Evolutionary conservation across 2,888 invertebrate genomes (phyloP).

Genomic region (Pomacea canaliculata): DNA sequence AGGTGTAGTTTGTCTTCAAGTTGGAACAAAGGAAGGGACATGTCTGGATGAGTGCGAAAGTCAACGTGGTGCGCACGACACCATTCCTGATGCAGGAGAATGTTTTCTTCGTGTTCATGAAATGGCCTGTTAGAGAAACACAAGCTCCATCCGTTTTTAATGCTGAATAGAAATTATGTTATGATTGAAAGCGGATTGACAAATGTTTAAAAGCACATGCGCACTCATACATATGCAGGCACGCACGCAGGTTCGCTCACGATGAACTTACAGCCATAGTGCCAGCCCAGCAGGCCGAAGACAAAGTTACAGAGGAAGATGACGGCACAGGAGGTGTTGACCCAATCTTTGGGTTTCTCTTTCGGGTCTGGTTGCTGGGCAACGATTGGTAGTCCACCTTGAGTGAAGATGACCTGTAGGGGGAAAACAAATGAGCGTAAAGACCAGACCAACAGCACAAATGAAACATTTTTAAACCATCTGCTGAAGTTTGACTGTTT

Average conservation of each 20-base stretch:
- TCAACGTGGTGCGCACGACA: too few species aligned
- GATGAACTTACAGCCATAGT: constrained; percentile 53
- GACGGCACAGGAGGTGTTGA: constrained; percentile 58
- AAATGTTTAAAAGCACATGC: not conserved
- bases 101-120: too few species aligned
- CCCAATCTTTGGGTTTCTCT: constrained; percentile 60
- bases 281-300: constrained; percentile 59
- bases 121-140: too few species aligned
- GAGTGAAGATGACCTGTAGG: constrained; percentile 24
- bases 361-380: constrained; percentile 49
- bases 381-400: constrained; percentile 33
- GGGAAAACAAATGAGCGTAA: not conserved
- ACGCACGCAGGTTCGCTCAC: not conserved
- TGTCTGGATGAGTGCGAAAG: too few species aligned
- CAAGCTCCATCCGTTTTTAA: too few species aligned
- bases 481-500: not conserved
- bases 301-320: constrained; percentile 57
- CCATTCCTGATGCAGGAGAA: too few species aligned
- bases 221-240: not conserved
- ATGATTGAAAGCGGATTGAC: too few species aligned
- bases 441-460: not conserved
- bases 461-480: not conserved
- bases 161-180: too few species aligned
- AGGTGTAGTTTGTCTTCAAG: too few species aligned
- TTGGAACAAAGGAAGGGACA: too few species aligned